Base-by-base conservation (phyloP, 1,140 invertebrate species). In the Cydia strobilella region DNA sequence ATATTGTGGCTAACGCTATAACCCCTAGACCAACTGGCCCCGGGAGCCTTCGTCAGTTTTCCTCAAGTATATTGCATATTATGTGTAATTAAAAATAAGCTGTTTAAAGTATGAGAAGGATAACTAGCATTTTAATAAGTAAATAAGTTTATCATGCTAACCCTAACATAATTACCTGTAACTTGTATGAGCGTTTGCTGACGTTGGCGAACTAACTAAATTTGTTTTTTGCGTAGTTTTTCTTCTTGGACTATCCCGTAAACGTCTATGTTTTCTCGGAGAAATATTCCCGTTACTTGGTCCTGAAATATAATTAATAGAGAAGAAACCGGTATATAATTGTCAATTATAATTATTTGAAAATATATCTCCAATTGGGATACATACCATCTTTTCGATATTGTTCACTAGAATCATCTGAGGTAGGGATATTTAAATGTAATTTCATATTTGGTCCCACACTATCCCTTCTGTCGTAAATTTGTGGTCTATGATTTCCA, bases 341-440 rank as follows among this genome's bases (percentile, higher is more conserved):
- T 1, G 10, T 59, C 10, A 9, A 18, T 48, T 48, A 20, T 9
- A 23, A 59, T 23, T 20, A 59, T 6, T 7, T 7, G n/a, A 54
- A 54, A 18, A 18, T n/a, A 25, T 3, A 3, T 59, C 18, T 2
- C 4, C 13, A 18, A 5, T 15, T 66, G 73, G 7, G 48, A 62
- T 20, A 73, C 65, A 79, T 84, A 93, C 93, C 91, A 74, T 93
- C 89, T 82, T 92, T 90, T 79, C 90, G 84, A 75, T 93, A 93
- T 79, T 93, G 93, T 81, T 93, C 93, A 83, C 95, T 96, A 2
- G 95, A 96, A 83, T 96, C 95, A 81, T 96, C 96, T 3, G 95
- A 96, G 10, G 95, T 96, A 13, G 93, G 93, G 73, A 94, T 93
- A 77, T 95, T 93, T 18, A 93, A 79, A 82, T 93, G 92, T 48